Evolutionary conservation across 2,113 vertebrate genomes (phyloP).

Genomic region (Brienomyrus brachyistius): DNA sequence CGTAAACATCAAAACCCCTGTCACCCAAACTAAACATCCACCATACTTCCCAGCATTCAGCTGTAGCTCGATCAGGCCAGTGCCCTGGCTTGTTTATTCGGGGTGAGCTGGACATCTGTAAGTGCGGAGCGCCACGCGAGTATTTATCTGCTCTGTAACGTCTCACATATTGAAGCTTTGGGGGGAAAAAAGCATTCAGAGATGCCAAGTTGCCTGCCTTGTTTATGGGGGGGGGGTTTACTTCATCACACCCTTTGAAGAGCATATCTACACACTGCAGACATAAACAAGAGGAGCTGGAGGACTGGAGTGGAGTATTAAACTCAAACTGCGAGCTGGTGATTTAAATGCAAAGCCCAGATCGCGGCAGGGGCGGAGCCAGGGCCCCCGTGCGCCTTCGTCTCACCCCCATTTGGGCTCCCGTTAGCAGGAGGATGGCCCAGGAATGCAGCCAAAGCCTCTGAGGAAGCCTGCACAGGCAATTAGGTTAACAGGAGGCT

Average conservation of each 20-base stretch:
- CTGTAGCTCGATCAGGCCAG: not conserved
- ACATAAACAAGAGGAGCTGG: slow-evolving; percentile 14
- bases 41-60: not conserved
- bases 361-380: not conserved
- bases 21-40: not conserved
- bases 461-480: not conserved
- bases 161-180: slow-evolving; percentile 8
- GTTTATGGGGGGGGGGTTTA: not conserved
- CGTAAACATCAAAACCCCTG: not conserved
- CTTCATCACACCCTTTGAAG: slow-evolving; percentile 21
- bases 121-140: not conserved
- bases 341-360: slow-evolving; percentile 19
- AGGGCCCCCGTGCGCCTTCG: not conserved
- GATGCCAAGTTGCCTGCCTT: not conserved
- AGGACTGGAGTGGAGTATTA: slow-evolving; percentile 10
- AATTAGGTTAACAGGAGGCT: slow-evolving; percentile 5
- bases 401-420: not conserved
- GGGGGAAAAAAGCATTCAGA: not conserved
- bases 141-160: not conserved
- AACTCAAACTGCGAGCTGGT: not conserved
- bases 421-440: not conserved
- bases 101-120: not conserved
- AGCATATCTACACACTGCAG: slow-evolving; percentile 11
- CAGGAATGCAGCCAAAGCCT: not conserved
- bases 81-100: not conserved